Percentiles rank a stretch among this genome's conserved stretches.
Evolutionary conservation across 2,113 vertebrate genomes (phyloP).

Genomic region (Epinephelus moara): DNA sequence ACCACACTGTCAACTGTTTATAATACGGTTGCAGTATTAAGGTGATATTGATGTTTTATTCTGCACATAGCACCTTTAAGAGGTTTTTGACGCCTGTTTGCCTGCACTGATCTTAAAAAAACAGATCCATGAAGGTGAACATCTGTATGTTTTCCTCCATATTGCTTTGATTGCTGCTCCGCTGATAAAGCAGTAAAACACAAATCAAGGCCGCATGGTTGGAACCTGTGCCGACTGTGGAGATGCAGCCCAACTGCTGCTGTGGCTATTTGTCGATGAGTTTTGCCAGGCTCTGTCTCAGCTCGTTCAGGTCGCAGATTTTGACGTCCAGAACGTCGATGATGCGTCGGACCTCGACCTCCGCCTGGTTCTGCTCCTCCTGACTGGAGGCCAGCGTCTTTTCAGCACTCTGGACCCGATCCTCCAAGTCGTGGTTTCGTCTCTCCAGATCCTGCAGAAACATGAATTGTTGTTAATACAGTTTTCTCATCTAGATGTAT

Average conservation of each 20-base stretch:
- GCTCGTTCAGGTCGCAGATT: constrained; percentile 91
- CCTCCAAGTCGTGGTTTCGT: constrained; percentile 88
- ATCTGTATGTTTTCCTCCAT: constrained; percentile 2
- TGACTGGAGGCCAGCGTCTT: constrained; percentile 85
- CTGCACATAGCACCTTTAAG: constrained; percentile 49
- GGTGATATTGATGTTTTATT: constrained; percentile 24
- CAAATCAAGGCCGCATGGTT: constrained; percentile 34
- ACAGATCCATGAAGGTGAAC: constrained; percentile 26
- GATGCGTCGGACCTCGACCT: constrained; percentile 86
- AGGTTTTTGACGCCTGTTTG: constrained; percentile 27
- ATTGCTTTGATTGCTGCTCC: constrained; percentile 41
- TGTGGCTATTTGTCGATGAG: constrained; percentile 86
- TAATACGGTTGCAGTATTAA: background rate
- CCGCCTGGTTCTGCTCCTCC: constrained; percentile 83
- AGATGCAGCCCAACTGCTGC: constrained; percentile 58
- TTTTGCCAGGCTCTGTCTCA: constrained; percentile 91
- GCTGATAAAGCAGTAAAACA: constrained; percentile 22
- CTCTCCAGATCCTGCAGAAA: constrained; percentile 89
- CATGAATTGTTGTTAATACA: background rate
- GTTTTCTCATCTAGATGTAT: background rate
- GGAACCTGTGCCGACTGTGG: constrained; percentile 40
- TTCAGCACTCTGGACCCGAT: constrained; percentile 85
- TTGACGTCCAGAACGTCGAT: constrained; percentile 92
- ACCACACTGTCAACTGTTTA: background rate
- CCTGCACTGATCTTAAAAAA: constrained; percentile 30